These are phyloP conservation scores for Melanotaenia boesemani DNA, from an alignment of 2,797 vertebrate genomes.

Conservation along the genomic window DNA sequence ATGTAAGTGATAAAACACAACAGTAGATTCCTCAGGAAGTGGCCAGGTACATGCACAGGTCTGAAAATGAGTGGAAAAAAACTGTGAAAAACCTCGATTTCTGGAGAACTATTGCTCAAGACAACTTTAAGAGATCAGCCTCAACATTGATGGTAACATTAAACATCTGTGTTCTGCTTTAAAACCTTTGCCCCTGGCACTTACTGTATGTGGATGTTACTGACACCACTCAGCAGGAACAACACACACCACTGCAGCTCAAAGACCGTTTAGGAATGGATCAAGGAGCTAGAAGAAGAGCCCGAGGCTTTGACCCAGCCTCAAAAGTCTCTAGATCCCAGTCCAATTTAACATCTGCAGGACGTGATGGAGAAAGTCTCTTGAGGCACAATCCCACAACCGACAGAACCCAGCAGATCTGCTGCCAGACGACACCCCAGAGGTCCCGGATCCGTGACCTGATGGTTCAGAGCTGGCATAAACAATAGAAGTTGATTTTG, in stretches of 20 bases:
- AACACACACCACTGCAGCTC: neutral
- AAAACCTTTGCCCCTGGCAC: neutral
- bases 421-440: neutral
- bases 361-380: neutral
- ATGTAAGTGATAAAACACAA: too few relatives aligned
- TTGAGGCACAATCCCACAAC: neutral
- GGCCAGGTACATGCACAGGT: too few relatives aligned
- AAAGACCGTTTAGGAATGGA: neutral
- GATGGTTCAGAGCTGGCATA: neutral
- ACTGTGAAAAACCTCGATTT: too few relatives aligned
- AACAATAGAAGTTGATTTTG: neutral
- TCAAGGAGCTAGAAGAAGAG: neutral
- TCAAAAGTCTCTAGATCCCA: constrained; percentile 3
- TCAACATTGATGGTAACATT: neutral
- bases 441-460: neutral
- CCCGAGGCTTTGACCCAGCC: constrained; percentile 3
- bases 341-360: constrained; percentile 5
- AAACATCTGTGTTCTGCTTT: neutral
- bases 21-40: too few relatives aligned
- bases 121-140: neutral
- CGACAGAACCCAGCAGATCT: neutral
- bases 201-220: neutral
- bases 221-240: neutral
- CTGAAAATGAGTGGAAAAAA: too few relatives aligned
- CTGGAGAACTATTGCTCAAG: neutral